Percentiles rank a stretch among this genome's conserved stretches.
Evolutionary conservation across 1,140 invertebrate genomes (phyloP).

Genomic region (Pseudomyrmex flavicornis): DNA sequence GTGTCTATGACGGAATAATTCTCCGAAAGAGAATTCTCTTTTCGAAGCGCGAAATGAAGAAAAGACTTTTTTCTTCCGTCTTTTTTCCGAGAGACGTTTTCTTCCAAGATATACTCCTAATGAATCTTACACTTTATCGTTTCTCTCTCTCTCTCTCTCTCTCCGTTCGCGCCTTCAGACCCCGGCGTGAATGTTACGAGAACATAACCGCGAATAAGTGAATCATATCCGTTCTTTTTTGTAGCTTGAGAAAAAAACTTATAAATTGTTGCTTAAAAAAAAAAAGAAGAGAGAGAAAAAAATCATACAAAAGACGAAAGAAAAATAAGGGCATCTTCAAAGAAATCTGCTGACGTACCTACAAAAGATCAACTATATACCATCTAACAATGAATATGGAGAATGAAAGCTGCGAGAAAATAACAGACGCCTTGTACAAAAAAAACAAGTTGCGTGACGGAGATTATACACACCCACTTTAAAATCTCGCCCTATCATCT

Average conservation of each 20-base stretch:
- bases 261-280: slow-evolving; percentile 20
- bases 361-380: not conserved
- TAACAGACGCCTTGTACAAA: not conserved
- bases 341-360: not conserved
- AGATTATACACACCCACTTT: no score
- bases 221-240: not conserved
- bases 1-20: not conserved
- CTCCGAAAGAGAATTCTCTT: not conserved
- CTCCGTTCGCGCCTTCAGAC: slow-evolving; percentile 9
- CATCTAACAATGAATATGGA: not conserved
- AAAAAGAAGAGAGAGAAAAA: not conserved
- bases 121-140: slow-evolving; percentile 27
- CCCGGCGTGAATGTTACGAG: not conserved
- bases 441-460: not conserved
- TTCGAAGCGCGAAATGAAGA: not conserved
- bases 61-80: slow-evolving; percentile 13
- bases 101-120: slow-evolving; percentile 39
- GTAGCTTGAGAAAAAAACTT: not conserved
- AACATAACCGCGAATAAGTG: slow-evolving; percentile 9
- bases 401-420: not conserved
- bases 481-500: slow-evolving; percentile 1
- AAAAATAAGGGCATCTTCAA: not conserved
- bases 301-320: not conserved
- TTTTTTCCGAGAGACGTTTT: not conserved
- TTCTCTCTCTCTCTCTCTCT: not conserved